Conservation (phyloP, 2,888 invertebrate genomes). For the Melinaea menophilus region DNA sequence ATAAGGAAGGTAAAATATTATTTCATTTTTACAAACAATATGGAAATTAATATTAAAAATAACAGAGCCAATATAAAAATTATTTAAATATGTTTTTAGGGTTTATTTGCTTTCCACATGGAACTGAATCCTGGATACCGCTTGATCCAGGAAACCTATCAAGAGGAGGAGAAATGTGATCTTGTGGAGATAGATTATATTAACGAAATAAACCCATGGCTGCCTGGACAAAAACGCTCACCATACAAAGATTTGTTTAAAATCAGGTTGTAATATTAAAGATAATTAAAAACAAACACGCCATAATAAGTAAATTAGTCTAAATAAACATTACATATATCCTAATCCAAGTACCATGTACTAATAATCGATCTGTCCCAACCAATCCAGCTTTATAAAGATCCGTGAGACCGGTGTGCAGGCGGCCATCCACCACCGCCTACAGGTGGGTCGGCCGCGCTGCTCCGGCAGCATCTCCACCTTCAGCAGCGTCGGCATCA, state of each 20-base stretch:
- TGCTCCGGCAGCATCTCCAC: slow-evolving; percentile 76
- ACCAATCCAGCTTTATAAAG: slow-evolving; percentile 53
- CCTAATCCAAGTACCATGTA: neutral
- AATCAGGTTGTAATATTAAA: slow-evolving; percentile 61
- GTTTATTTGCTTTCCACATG: slow-evolving; percentile 78
- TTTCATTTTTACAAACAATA: neutral
- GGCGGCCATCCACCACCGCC: slow-evolving; percentile 67
- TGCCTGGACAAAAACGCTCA: slow-evolving; percentile 73
- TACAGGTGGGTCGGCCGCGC: slow-evolving; percentile 78
- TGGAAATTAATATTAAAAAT: neutral
- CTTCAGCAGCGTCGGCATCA: slow-evolving; percentile 80
- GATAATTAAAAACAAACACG: neutral
- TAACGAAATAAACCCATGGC: slow-evolving; percentile 74
- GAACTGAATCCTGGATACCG: slow-evolving; percentile 77
- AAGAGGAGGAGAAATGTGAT: slow-evolving; percentile 80
- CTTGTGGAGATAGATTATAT: slow-evolving; percentile 77
- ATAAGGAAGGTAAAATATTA: slow-evolving; percentile 52
- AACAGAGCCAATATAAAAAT: neutral
- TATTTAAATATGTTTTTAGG: slow-evolving; percentile 41
- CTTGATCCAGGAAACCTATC: slow-evolving; percentile 77
- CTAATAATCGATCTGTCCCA: too few species aligned
- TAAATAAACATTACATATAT: neutral
- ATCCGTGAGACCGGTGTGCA: slow-evolving; percentile 78
- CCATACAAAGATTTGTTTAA: slow-evolving; percentile 75
- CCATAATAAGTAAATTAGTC: neutral